These are phyloP conservation scores for Peromyscus leucopus DNA, from an alignment of 2,113 vertebrate genomes.

Conservation along the genomic window DNA sequence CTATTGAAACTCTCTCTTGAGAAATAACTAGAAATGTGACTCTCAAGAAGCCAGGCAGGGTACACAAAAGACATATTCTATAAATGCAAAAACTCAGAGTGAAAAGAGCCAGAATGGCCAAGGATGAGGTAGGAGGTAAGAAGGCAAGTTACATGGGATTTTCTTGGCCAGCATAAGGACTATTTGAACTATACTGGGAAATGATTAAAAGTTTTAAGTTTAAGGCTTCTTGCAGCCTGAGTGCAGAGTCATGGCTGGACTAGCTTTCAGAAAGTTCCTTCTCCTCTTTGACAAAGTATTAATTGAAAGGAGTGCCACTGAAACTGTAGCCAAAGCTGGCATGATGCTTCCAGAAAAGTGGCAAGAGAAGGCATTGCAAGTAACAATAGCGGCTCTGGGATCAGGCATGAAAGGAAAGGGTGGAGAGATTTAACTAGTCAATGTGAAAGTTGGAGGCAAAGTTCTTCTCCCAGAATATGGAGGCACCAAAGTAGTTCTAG, in stretches of 20 bases:
- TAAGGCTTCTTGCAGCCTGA: not conserved
- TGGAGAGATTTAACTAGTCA: not conserved
- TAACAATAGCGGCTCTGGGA: constrained; percentile 93
- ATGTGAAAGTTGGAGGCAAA: not conserved
- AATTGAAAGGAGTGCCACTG: constrained; percentile 93
- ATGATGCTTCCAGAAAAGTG: constrained; percentile 94
- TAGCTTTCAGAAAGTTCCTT: constrained; percentile 96
- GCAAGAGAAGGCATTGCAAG: constrained; percentile 93
- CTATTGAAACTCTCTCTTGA: not conserved
- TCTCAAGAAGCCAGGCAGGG: not conserved
- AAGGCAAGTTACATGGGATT: not conserved
- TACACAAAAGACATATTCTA: not conserved
- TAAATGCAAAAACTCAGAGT: not conserved
- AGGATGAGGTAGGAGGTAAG: not conserved
- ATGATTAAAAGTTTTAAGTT: not conserved
- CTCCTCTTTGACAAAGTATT: constrained; percentile 96
- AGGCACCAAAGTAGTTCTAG: not conserved
- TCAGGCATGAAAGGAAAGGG: constrained; percentile 84
- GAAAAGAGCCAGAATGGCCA: not conserved
- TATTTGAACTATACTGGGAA: not conserved
- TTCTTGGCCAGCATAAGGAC: not conserved
- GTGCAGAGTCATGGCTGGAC: constrained; percentile 81
- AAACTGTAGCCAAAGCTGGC: constrained; percentile 95
- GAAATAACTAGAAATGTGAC: not conserved
- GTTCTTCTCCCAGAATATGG: not conserved